Evolutionary conservation across 2,888 invertebrate species (phyloP).

Genomic region (Tanypteryx hageni): DNA sequence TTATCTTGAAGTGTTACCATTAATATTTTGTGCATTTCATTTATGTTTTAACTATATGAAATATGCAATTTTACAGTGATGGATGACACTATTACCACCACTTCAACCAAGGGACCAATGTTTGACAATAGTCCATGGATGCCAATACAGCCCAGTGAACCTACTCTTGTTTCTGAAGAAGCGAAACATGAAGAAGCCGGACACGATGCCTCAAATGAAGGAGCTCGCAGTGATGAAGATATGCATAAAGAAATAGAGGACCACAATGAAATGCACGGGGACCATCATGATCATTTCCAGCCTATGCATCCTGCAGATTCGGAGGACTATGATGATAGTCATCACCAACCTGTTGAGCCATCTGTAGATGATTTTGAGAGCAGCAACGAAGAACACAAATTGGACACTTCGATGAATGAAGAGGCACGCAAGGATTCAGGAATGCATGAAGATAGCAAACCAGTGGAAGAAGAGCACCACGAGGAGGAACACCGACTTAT

Average conservation of each 20-base stretch:
- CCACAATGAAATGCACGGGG: background rate
- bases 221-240: background rate
- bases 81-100: background rate
- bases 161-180: background rate
- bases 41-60: background rate
- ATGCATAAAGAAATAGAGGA: background rate
- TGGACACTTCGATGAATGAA: background rate
- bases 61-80: constrained; percentile 22
- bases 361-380: background rate
- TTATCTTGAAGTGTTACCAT: too few relatives aligned
- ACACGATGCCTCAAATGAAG: background rate
- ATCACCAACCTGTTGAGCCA: constrained; percentile 7
- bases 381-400: background rate
- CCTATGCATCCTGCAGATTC: background rate
- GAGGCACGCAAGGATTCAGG: background rate
- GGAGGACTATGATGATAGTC: background rate
- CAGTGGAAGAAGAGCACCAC: background rate
- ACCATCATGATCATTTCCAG: background rate
- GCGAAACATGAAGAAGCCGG: background rate
- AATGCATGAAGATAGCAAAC: background rate
- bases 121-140: constrained; percentile 33
- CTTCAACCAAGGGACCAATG: constrained; percentile 17
- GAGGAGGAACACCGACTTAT: background rate
- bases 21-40: background rate
- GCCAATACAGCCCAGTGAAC: constrained; percentile 40